Base-by-base conservation (phyloP, 2,797 vertebrate genomes). In the Margarornis squamiger region DNA sequence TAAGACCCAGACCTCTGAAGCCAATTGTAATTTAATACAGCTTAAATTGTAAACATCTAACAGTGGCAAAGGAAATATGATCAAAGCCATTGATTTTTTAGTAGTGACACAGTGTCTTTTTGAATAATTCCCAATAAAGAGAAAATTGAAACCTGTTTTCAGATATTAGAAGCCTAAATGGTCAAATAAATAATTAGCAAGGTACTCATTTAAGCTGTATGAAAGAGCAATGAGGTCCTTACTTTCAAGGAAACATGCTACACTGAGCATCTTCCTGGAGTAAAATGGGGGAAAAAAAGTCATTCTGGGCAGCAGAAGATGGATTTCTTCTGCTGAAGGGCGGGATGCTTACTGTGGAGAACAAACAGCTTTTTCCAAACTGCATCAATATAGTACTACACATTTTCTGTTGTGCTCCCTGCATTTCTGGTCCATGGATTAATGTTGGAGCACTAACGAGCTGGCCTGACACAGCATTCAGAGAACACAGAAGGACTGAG, bases 11-110 rank as follows among this genome's bases (percentile, higher is more conserved):
- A 67, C 88, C 88, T 94, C 82, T 83, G 94, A 95, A 95, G 92
- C 82, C 82, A 59, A 57, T 63, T 78, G 94, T 86, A 96, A 95
- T 94, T 92, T 94, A 96, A 91, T 95, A 75, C 82, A 84, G 88
- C 73, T 88, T 88, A 73, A 96, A 86, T 29, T 36, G 92, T 84
- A 94, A 95, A 79, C 94, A 76, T 84, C 18, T 39, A 97, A 63
- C 72, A 58, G 79, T 73, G 52, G 95, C 82, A 41, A 81, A 90
- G 95, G 85, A 91, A 95, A 88, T 88, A 80, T 81, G 91, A 92
- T 96, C 95, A 96, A 93, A 97, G 86, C 16, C 73, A 95, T 94
- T 36, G 96, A 96, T 92, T 92, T 86, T 81, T 54, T 41, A 15
- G 76, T 77, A 86, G 86, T 39, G 70, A 86, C 86, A 85, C 85